A percentile compares a stretch with the other conserved stretches of the same genome.
Conservation (phyloP, 2,113 vertebrate genomes). For the Oxygymnocypris stewartii region DNA sequence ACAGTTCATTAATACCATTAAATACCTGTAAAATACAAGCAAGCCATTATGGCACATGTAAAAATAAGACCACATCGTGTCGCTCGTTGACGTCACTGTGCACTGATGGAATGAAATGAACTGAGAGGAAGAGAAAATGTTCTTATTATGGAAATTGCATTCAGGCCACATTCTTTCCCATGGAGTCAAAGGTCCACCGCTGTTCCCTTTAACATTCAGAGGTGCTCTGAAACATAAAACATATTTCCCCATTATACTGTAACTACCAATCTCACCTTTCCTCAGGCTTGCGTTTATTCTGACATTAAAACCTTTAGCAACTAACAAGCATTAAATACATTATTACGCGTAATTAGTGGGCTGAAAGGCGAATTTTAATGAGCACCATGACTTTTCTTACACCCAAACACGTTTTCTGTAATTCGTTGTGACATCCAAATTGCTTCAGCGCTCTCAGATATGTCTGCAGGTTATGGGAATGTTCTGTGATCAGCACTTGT, state of each 20-base stretch:
- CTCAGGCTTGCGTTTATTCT: constrained; percentile 51
- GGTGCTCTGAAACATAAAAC: constrained; percentile 51
- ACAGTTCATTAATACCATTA: constrained; percentile 72
- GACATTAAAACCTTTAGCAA: constrained; percentile 59
- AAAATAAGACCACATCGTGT: constrained; percentile 69
- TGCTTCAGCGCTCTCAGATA: constrained; percentile 56
- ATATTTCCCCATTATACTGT: constrained; percentile 37
- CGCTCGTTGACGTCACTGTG: constrained; percentile 75
- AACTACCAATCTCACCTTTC: constrained; percentile 34
- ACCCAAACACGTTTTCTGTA: constrained; percentile 57
- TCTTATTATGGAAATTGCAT: constrained; percentile 44
- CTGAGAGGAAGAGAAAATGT: constrained; percentile 9
- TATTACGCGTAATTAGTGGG: constrained; percentile 67
- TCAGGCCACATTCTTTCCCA: constrained; percentile 32
- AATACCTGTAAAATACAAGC: constrained; percentile 74
- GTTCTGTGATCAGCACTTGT: constrained; percentile 5
- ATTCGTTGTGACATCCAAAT: constrained; percentile 56
- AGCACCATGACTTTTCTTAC: constrained; percentile 36
- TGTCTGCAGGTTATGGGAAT: constrained; percentile 1
- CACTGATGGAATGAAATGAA: constrained; percentile 75
- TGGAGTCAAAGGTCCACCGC: constrained; percentile 32
- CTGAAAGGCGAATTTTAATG: constrained; percentile 51
- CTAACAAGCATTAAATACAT: constrained; percentile 66
- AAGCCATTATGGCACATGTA: constrained; percentile 72
- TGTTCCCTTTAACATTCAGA: constrained; percentile 35